phyloP scores from a whole-genome alignment of 2,888 invertebrate species.

The Phortica magna region DNA sequence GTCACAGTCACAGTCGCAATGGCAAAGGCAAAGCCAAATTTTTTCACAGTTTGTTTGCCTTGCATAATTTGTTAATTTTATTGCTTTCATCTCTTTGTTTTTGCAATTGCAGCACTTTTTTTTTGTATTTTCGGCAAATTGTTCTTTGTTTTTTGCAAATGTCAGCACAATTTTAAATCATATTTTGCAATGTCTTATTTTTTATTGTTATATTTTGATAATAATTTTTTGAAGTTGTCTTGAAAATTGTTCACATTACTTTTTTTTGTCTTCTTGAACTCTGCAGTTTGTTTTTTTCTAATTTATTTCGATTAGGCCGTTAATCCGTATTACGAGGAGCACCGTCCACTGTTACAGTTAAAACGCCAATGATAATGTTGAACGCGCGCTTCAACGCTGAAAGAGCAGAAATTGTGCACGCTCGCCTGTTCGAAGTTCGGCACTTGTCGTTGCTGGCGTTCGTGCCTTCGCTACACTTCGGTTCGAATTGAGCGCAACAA shows the following conservation, averaged over 20 bases:
- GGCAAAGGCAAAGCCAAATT: slow-evolving; percentile 14
- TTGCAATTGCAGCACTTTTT: not conserved
- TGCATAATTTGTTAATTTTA: slow-evolving; percentile 7
- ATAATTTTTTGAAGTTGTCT: slow-evolving; percentile 21
- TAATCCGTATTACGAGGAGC: slow-evolving; percentile 73
- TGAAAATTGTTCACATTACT: slow-evolving; percentile 28
- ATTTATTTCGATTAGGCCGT: slow-evolving; percentile 53
- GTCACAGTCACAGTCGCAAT: not conserved
- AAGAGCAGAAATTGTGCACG: slow-evolving; percentile 38
- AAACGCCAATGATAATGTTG: slow-evolving; percentile 78
- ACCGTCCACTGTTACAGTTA: slow-evolving; percentile 76
- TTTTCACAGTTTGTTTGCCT: not conserved
- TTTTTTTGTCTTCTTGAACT: slow-evolving; percentile 39
- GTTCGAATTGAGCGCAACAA: not conserved
- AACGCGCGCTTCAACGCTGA: slow-evolving; percentile 44
- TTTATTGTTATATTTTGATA: slow-evolving; percentile 16
- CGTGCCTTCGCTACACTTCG: slow-evolving; percentile 31
- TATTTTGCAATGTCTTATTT: not conserved
- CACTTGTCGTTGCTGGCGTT: slow-evolving; percentile 6
- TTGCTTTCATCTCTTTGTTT: not conserved
- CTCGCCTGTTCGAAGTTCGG: not conserved
- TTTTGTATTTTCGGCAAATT: slow-evolving; percentile 23
- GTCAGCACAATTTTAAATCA: not conserved
- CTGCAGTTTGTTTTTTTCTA: slow-evolving; percentile 41
- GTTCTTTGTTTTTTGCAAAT: slow-evolving; percentile 27